Evolutionary conservation across 1,140 invertebrate species (phyloP), one percentile per base, ranked within the genome.

Genomic region (Himalopsyche phryganea): DNA sequence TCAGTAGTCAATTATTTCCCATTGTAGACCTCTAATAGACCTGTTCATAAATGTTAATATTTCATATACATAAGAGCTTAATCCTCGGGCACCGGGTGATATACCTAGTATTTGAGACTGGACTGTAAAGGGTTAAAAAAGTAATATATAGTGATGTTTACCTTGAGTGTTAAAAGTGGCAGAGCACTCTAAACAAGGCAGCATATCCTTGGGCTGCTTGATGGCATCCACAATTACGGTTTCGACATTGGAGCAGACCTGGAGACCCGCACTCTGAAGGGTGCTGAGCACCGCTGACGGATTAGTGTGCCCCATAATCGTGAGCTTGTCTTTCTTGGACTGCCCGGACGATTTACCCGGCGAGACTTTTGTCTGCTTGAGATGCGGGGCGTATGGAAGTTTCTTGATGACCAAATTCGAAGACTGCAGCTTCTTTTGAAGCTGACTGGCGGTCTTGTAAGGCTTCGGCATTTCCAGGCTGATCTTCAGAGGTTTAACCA

Each of bases 181-280:
- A 0, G 50, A 17, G n/a, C 63, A 65, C 17, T 65, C 59, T 1
- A 46, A 13, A 45, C 63, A 65, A 1, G 50, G 33, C 7, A 65
- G 2, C 47, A 55, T 52, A 23, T 58, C 38, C 44, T 65, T 61
- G 9, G 35, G 32, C 10, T 45, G 19, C 38, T 60, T 60, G 1
- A 19, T n/a, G 1, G 18, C 15, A 13, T 46, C 44, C 32, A 45
- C 58, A 15, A 58, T 54, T 5, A 50, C 44, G 0, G 17, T 14
- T 3, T 47, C 44, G 14, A 42, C 32, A 7, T 44, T 46, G 11
- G 42, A 50, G 9, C 42, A 45, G 14, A 62, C 45, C 35, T 62
- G 38, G 1, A 63, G 32, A 0, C 57, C 51, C 7, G 42, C 57
- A 10, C 32, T 44, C 47, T 55, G 56, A 15, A 63, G 41, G 9